These are phyloP conservation scores for Octonoba sinensis DNA, from an alignment of 2,888 invertebrate species.

Conservation along the genomic window DNA sequence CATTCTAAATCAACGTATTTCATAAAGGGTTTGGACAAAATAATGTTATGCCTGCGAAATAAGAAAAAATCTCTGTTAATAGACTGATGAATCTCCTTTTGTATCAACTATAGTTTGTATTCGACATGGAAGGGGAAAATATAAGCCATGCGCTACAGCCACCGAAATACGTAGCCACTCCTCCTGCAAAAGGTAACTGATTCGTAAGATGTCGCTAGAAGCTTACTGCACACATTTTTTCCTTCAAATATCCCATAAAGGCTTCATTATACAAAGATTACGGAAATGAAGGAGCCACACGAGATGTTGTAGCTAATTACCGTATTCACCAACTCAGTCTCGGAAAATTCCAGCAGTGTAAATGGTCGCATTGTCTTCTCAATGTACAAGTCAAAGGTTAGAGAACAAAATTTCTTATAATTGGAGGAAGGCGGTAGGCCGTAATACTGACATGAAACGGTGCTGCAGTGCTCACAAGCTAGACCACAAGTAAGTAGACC, in stretches of 20 bases:
- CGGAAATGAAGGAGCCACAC: not conserved
- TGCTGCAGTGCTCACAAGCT: not conserved
- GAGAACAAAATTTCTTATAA: not conserved
- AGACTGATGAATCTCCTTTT: conserved; percentile 9
- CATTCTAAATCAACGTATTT: too few relatives aligned
- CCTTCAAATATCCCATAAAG: conserved; percentile 12
- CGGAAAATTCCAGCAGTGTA: not conserved
- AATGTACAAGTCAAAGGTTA: not conserved
- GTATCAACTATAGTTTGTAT: conserved; percentile 9
- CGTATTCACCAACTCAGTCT: conserved; percentile 22
- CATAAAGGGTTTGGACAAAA: too few relatives aligned
- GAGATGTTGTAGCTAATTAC: not conserved
- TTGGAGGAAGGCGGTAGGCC: not conserved
- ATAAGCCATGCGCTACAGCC: conserved; percentile 6
- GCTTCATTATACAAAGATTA: conserved; percentile 6
- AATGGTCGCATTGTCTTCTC: not conserved
- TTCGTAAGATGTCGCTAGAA: too few relatives aligned
- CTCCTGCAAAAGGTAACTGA: not conserved
- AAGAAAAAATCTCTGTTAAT: conserved; percentile 13
- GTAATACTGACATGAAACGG: not conserved
- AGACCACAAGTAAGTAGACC: conserved; percentile 5
- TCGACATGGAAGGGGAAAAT: not conserved
- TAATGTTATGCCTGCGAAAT: too few relatives aligned
- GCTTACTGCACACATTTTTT: not conserved
- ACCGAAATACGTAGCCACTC: conserved; percentile 8